phyloP scores from a whole-genome alignment of 2,113 vertebrate species.

The Pollachius pollachius region DNA sequence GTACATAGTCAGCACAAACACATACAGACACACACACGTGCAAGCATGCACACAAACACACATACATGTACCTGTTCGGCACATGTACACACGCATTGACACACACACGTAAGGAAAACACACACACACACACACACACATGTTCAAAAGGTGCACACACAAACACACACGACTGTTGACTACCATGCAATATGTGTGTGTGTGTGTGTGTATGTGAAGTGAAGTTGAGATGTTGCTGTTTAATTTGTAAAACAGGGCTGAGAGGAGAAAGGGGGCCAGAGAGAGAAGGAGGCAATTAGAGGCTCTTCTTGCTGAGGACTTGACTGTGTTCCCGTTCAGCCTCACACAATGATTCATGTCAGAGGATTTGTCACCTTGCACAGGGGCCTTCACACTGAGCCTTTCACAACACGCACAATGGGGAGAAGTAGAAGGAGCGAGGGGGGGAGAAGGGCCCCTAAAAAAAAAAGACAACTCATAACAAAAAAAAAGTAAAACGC shows the following conservation, averaged over 20 bases:
- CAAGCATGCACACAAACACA: background rate
- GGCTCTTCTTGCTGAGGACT: slow-evolving; percentile 71
- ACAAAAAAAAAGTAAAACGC: slow-evolving; percentile 45
- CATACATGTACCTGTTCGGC: background rate
- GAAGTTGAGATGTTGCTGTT: slow-evolving; percentile 57
- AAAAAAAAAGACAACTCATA: background rate
- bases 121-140: too few relatives aligned
- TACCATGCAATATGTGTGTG: too few relatives aligned
- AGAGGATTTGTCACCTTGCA: slow-evolving; percentile 81
- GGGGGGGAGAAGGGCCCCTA: too few relatives aligned
- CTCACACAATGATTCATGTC: slow-evolving; percentile 76
- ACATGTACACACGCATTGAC: slow-evolving; percentile 12
- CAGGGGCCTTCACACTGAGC: slow-evolving; percentile 70
- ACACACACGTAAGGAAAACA: too few relatives aligned
- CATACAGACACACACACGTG: too few relatives aligned
- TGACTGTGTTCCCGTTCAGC: slow-evolving; percentile 74
- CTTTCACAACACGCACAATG: slow-evolving; percentile 77
- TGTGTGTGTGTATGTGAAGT: slow-evolving; percentile 10
- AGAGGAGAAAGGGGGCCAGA: slow-evolving; percentile 48
- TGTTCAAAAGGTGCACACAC: too few relatives aligned
- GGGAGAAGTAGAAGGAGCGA: slow-evolving; percentile 41
- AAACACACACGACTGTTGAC: too few relatives aligned
- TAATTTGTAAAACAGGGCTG: slow-evolving; percentile 74
- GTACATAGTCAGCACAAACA: too few relatives aligned
- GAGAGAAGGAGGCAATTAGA: slow-evolving; percentile 76